Percentiles rank a stretch among this genome's conserved stretches.
These are phyloP conservation scores for Archaeoteleia sp. DNA, from an alignment of 2,888 invertebrate genomes.

Conservation along the genomic window DNA sequence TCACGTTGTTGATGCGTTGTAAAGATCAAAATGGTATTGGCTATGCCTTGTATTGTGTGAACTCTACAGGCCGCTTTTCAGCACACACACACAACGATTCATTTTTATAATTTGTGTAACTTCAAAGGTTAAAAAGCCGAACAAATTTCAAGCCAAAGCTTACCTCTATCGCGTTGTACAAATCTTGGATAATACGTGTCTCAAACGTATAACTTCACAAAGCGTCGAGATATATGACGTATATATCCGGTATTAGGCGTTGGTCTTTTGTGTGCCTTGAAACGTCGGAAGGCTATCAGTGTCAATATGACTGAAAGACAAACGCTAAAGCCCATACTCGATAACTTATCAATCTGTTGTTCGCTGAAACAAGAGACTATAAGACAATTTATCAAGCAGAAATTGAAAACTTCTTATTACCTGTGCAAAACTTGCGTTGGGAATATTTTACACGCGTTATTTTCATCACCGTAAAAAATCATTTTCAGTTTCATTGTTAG, in stretches of 20 bases:
- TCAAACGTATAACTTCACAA: conserved; percentile 38
- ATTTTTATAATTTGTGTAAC: conserved; percentile 23
- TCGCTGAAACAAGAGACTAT: conserved; percentile 1
- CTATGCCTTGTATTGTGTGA: no score
- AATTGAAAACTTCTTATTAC: no score
- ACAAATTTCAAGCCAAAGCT: conserved; percentile 24
- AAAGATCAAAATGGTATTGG: conserved; percentile 17
- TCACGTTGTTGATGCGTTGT: conserved; percentile 1
- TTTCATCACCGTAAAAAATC: no score
- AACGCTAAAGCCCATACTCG: conserved; percentile 21
- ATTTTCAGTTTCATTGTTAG: no score
- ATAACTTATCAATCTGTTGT: conserved; percentile 41
- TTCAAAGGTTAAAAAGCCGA: conserved; percentile 30
- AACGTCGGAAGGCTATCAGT: conserved; percentile 36
- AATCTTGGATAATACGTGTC: conserved; percentile 25
- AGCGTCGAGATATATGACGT: conserved; percentile 31
- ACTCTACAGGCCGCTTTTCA: no score
- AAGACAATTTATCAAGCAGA: not conserved
- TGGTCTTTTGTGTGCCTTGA: conserved; percentile 34
- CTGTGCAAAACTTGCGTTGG: no score
- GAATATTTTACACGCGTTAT: no score
- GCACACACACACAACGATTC: conserved; percentile 13
- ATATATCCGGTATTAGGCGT: conserved; percentile 45
- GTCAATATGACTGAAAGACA: conserved; percentile 41
- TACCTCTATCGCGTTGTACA: conserved; percentile 16